Conservation (phyloP, 2,797 vertebrate species). For the Scolopax bukidnonensis region DNA sequence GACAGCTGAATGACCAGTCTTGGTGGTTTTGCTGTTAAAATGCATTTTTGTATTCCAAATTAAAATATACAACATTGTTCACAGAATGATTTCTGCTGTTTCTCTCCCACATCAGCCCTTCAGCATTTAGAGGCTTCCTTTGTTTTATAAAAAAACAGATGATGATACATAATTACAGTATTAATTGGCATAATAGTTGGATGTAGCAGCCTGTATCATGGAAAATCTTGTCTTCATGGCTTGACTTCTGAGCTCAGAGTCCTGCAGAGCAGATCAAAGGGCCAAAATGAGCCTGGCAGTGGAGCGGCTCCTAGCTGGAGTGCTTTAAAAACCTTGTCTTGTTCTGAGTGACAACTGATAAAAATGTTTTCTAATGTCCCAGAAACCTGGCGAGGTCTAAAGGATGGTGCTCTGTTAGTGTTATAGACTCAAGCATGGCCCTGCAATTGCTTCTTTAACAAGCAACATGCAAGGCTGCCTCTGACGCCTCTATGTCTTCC, state of each 20-base stretch:
- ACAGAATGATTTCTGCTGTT: neutral
- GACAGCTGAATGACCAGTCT: neutral
- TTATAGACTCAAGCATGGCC: neutral
- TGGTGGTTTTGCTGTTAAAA: neutral
- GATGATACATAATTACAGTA: neutral
- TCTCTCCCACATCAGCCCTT: neutral
- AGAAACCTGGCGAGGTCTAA: neutral
- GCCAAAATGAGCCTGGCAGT: neutral
- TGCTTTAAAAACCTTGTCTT: conserved; percentile 38
- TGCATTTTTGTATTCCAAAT: neutral
- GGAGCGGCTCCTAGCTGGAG: neutral
- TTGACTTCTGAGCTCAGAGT: conserved; percentile 11
- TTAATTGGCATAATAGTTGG: neutral
- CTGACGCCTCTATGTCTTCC: conserved; percentile 70
- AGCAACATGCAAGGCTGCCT: conserved; percentile 39
- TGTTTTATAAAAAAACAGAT: neutral
- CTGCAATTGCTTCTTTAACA: conserved; percentile 33
- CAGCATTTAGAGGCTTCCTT: neutral
- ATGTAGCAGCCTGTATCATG: neutral
- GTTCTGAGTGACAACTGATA: conserved; percentile 35
- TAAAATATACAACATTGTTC: neutral
- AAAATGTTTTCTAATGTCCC: conserved; percentile 10
- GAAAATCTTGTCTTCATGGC: neutral
- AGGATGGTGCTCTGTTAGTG: neutral
- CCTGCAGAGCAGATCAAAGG: conserved; percentile 36